phyloP scores from a whole-genome alignment of 2,888 invertebrate species.

The Hirtodrosophila cameraria region DNA sequence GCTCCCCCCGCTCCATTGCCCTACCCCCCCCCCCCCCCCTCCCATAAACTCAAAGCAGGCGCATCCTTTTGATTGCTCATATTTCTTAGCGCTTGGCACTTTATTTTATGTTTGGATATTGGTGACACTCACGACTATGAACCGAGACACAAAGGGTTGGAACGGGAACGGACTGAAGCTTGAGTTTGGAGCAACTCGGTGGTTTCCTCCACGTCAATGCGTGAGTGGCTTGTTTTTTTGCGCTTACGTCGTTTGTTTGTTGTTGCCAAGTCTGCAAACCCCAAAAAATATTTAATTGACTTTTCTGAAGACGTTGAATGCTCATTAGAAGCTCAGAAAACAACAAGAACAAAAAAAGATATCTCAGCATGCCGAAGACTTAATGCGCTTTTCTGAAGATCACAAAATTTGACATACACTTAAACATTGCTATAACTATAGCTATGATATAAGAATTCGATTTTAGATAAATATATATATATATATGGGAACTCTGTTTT shows the following conservation, averaged over 20 bases:
- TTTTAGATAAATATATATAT: too few species aligned
- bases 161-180: background rate
- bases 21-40: background rate
- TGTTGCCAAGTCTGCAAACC: constrained; percentile 51
- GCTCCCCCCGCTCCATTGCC: too few species aligned
- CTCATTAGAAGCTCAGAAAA: constrained; percentile 52
- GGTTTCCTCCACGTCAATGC: constrained; percentile 37
- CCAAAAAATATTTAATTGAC: constrained; percentile 45
- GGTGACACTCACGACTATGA: constrained; percentile 53
- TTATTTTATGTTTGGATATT: constrained; percentile 56
- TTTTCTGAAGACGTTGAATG: constrained; percentile 30
- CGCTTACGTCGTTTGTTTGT: constrained; percentile 59
- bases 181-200: too few species aligned
- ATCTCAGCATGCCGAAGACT: too few species aligned
- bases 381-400: too few species aligned
- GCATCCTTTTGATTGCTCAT: constrained; percentile 71
- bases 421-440: too few species aligned
- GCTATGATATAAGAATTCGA: too few species aligned
- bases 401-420: too few species aligned
- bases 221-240: constrained; percentile 63
- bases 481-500: too few species aligned
- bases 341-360: too few species aligned
- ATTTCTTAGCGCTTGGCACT: constrained; percentile 63
- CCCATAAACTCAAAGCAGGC: constrained; percentile 16
- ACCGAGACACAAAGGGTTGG: constrained; percentile 6